These are phyloP conservation scores for Gonatopus flavifemur DNA, from an alignment of 1,140 invertebrate species.

Conservation along the genomic window DNA sequence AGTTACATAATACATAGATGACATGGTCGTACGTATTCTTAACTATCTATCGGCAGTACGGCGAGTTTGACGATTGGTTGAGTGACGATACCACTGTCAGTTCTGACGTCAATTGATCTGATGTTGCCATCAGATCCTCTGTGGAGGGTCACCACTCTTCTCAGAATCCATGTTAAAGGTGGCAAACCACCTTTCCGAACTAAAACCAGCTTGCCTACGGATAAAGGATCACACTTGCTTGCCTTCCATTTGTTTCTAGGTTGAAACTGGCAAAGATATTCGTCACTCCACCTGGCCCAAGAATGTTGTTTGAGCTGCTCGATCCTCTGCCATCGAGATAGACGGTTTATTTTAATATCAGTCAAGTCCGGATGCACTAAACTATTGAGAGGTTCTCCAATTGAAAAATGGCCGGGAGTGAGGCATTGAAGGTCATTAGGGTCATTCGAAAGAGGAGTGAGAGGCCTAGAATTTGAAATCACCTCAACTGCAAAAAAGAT, in stretches of 20 bases:
- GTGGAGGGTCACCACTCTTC: not conserved
- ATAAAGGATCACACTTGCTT: not conserved
- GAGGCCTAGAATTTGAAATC: not conserved
- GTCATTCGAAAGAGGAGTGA: not conserved
- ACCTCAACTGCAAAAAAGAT: not conserved
- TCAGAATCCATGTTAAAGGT: not conserved
- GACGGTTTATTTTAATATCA: not conserved
- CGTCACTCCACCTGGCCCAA: constrained; percentile 3
- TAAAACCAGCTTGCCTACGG: not conserved
- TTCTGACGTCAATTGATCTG: too few species aligned
- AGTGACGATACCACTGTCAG: too few species aligned
- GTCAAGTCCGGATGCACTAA: not conserved
- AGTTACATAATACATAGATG: too few species aligned
- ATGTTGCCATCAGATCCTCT: not conserved
- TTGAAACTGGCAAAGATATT: constrained; percentile 2
- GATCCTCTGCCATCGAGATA: not conserved
- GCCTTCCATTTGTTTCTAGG: not conserved
- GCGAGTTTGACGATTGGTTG: too few species aligned
- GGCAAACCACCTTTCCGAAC: not conserved
- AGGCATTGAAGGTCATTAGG: not conserved
- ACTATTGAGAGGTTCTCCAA: not conserved
- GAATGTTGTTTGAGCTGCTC: not conserved
- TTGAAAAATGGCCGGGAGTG: not conserved
- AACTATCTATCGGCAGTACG: too few species aligned
- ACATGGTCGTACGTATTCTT: too few species aligned